A percentile compares a stretch with the other conserved stretches of the same genome.
Evolutionary conservation across 2,797 vertebrate species (phyloP).

Genomic region (Micrastur ruficollis): DNA sequence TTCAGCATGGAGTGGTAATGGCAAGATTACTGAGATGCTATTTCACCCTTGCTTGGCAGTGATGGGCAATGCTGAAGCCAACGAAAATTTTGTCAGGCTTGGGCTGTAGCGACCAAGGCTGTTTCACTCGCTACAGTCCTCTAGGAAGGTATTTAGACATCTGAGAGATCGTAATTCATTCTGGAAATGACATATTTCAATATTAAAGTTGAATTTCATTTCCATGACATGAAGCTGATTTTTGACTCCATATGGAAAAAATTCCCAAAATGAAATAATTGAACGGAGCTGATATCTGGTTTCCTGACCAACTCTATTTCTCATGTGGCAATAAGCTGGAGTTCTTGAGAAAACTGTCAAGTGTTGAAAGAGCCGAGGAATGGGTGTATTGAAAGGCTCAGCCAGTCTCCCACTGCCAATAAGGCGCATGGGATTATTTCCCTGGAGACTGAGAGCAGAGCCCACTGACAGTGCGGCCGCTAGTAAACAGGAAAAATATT

Average conservation of each 20-base stretch:
- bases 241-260: slow-evolving; percentile 54
- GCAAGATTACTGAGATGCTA: not conserved
- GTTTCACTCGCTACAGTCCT: not conserved
- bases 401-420: not conserved
- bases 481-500: not conserved
- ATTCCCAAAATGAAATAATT: slow-evolving; percentile 1
- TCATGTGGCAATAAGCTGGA: not conserved
- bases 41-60: slow-evolving; percentile 34
- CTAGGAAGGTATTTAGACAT: slow-evolving; percentile 19
- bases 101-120: not conserved
- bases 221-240: slow-evolving; percentile 23
- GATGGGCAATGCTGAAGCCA: not conserved
- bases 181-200: slow-evolving; percentile 36
- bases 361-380: not conserved
- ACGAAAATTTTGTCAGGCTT: not conserved
- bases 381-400: not conserved
- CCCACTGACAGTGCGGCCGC: not conserved
- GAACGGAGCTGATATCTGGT: slow-evolving; percentile 24
- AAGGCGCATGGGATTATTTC: slow-evolving; percentile 8
- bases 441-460: not conserved
- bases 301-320: slow-evolving; percentile 36
- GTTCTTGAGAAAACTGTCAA: slow-evolving; percentile 10
- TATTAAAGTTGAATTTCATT: slow-evolving; percentile 39
- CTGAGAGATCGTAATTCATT: not conserved
- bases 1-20: not conserved